Evolutionary conservation across 30 jellyfish, hydroid and myxozoan genomes (phyloP).

Genomic region (Phacellophora camtschatica): DNA sequence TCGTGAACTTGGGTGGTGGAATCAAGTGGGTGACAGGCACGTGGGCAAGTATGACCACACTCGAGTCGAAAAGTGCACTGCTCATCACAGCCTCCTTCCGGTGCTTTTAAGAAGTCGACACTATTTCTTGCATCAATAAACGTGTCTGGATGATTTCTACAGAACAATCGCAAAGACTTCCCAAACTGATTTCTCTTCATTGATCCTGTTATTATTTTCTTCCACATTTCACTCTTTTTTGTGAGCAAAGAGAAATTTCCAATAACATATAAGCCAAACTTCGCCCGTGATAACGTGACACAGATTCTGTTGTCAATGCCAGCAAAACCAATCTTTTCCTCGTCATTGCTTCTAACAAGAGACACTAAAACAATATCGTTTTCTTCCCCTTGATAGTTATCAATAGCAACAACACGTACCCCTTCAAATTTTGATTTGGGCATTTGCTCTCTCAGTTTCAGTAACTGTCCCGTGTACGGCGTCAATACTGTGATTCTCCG

Average conservation of each 20-base stretch:
- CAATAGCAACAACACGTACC: slow-evolving; percentile 71
- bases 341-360: slow-evolving; percentile 64
- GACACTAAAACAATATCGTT: slow-evolving; percentile 74
- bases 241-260: slow-evolving; percentile 69
- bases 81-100: slow-evolving; percentile 82
- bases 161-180: slow-evolving; percentile 15
- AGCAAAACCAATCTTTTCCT: slow-evolving; percentile 55
- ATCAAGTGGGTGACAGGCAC: slow-evolving; percentile 61
- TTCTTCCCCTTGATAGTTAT: slow-evolving; percentile 86
- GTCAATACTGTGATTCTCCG: slow-evolving; percentile 65
- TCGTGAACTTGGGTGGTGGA: slow-evolving; percentile 41
- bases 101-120: slow-evolving; percentile 55
- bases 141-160: slow-evolving; percentile 68
- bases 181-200: slow-evolving; percentile 1
- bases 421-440: slow-evolving; percentile 59
- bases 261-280: slow-evolving; percentile 69
- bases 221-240: slow-evolving; percentile 44
- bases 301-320: slow-evolving; percentile 66
- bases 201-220: slow-evolving; percentile 7
- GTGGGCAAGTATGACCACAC: slow-evolving; percentile 69
- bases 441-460: slow-evolving; percentile 31
- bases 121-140: slow-evolving; percentile 5
- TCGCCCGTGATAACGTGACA: slow-evolving; percentile 79
- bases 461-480: slow-evolving; percentile 67
- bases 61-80: slow-evolving; percentile 38